Conservation (phyloP, 2,113 vertebrate genomes). For the Nematolebias whitei region DNA sequence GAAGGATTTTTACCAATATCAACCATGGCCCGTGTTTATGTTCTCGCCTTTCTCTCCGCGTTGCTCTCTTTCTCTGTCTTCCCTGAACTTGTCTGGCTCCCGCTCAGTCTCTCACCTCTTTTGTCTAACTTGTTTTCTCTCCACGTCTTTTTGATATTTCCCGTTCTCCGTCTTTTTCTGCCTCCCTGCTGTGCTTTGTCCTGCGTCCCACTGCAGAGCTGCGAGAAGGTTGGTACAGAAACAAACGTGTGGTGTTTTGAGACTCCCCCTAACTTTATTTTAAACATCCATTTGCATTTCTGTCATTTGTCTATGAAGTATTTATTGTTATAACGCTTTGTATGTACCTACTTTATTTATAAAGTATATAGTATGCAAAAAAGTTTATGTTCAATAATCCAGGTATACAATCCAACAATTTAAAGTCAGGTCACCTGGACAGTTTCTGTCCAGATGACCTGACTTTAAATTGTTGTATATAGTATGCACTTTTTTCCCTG, state of each 20-base stretch:
- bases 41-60: constrained; percentile 20
- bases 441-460: too few relatives aligned
- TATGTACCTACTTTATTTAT: neutral
- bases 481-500: constrained; percentile 19
- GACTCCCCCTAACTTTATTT: constrained; percentile 81
- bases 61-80: constrained; percentile 5
- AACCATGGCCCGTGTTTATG: constrained; percentile 27
- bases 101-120: constrained; percentile 29
- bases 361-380: neutral
- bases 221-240: constrained; percentile 95
- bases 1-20: constrained; percentile 35
- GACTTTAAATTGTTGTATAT: too few relatives aligned
- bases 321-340: constrained; percentile 21
- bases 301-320: constrained; percentile 42
- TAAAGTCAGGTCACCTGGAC: too few relatives aligned
- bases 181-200: constrained; percentile 83
- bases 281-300: constrained; percentile 54
- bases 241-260: constrained; percentile 53
- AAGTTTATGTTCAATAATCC: too few relatives aligned
- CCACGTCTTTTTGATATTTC: constrained; percentile 53
- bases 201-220: constrained; percentile 85
- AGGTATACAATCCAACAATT: too few relatives aligned
- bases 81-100: constrained; percentile 19
- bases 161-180: constrained; percentile 33
- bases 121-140: constrained; percentile 62